phyloP scores from a whole-genome alignment of 1,140 invertebrate species.

The Lerema accius region DNA sequence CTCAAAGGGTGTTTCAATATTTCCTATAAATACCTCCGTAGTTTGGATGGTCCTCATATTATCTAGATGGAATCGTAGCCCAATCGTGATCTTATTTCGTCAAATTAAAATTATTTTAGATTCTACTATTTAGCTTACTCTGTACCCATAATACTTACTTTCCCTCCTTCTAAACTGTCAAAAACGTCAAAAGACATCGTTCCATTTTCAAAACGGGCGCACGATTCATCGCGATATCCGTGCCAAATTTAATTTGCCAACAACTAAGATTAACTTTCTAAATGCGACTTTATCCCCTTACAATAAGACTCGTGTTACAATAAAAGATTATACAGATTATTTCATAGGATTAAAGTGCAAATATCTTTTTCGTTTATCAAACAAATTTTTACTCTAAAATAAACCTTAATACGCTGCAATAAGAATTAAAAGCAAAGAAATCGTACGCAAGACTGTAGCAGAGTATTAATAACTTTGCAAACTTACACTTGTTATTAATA shows the following conservation, averaged over 20 bases:
- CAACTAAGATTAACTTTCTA: background rate
- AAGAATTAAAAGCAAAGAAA: conserved; percentile 1
- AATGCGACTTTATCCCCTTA: conserved; percentile 1
- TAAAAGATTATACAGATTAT: conserved; percentile 6
- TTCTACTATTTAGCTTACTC: background rate
- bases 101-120: too few species aligned
- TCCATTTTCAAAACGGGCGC: conserved; percentile 47
- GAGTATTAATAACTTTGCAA: conserved; percentile 6
- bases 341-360: conserved; percentile 11
- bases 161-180: conserved; percentile 45
- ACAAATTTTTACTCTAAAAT: conserved; percentile 9
- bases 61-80: too few species aligned
- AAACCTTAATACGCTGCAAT: conserved; percentile 13
- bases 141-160: conserved; percentile 2
- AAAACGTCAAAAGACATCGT: conserved; percentile 50
- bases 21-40: too few species aligned
- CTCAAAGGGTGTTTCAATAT: too few species aligned
- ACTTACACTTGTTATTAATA: background rate
- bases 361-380: background rate
- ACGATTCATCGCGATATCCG: conserved; percentile 38
- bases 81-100: too few species aligned
- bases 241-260: conserved; percentile 33
- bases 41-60: too few species aligned
- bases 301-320: background rate
- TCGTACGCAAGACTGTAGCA: background rate